These are phyloP conservation scores for Lasioglossum albipes DNA, from an alignment of 1,140 invertebrate species.

Conservation along the genomic window DNA sequence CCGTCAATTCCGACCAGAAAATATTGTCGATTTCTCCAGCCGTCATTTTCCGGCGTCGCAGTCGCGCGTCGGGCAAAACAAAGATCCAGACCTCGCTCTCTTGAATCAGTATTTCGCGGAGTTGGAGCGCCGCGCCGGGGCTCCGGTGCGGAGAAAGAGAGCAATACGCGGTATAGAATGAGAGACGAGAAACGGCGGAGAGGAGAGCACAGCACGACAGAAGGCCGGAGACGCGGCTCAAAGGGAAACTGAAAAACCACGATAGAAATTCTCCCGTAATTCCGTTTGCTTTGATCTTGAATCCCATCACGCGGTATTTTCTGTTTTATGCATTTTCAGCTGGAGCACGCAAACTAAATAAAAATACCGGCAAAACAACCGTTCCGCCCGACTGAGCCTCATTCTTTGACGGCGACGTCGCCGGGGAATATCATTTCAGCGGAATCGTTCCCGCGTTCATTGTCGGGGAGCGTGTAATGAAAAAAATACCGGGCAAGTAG, in stretches of 20 bases:
- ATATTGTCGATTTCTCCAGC: neutral
- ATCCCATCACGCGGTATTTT: conserved; percentile 19
- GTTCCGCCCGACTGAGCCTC: neutral
- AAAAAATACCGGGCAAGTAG: neutral
- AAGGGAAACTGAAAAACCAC: conserved; percentile 33
- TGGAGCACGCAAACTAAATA: conserved; percentile 29
- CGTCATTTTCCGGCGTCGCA: neutral
- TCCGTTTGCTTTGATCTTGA: conserved; percentile 41
- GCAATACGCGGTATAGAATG: no score
- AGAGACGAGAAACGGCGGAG: neutral
- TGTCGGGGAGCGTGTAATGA: neutral
- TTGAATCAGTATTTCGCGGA: neutral
- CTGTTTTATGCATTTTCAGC: conserved; percentile 30
- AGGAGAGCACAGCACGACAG: neutral
- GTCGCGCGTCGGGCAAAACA: neutral
- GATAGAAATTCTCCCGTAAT: conserved; percentile 44
- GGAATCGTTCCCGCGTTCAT: conserved; percentile 2
- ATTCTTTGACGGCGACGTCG: conserved; percentile 12
- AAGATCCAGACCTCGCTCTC: neutral
- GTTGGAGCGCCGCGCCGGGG: neutral
- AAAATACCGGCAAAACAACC: conserved; percentile 16
- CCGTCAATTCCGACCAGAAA: neutral
- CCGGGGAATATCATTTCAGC: neutral
- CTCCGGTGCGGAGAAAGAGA: no score
- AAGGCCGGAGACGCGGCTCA: conserved; percentile 13